Evolutionary conservation across 2,113 vertebrate genomes (phyloP).

Genomic region (Cisticola juncidis): DNA sequence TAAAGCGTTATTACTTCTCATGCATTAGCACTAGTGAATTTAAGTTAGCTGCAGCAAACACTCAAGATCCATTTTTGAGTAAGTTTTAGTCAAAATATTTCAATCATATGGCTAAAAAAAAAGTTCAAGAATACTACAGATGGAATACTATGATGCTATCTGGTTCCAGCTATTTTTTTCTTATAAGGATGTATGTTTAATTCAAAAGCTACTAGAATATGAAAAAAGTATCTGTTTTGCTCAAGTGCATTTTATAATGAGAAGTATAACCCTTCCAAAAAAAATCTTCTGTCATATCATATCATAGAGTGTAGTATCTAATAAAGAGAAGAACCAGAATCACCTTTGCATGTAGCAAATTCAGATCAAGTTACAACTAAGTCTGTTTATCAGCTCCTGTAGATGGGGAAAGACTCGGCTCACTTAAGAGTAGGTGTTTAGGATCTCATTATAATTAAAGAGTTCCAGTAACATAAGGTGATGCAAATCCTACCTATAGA

Average conservation of each 20-base stretch:
- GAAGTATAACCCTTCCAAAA: neutral
- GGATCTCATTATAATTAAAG: neutral
- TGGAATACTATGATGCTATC: neutral
- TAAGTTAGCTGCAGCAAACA: neutral
- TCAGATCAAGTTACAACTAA: neutral
- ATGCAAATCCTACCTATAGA: neutral
- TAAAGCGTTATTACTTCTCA: neutral
- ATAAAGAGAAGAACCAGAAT: neutral
- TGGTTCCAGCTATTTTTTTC: neutral
- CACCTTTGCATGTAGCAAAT: neutral
- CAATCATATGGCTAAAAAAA: neutral
- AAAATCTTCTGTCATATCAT: neutral
- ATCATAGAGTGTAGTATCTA: accelerated
- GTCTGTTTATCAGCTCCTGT: neutral
- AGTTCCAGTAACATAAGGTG: neutral
- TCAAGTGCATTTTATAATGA: neutral
- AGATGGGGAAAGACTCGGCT: neutral
- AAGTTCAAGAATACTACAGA: neutral
- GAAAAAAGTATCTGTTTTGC: neutral
- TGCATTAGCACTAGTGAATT: neutral
- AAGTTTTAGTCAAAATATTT: neutral
- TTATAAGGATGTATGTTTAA: neutral
- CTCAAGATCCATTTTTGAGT: neutral
- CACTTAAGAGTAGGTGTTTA: neutral
- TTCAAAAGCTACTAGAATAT: neutral